Conservation (phyloP, 2,888 invertebrate species). For the Hemicrepidius hirtus region DNA sequence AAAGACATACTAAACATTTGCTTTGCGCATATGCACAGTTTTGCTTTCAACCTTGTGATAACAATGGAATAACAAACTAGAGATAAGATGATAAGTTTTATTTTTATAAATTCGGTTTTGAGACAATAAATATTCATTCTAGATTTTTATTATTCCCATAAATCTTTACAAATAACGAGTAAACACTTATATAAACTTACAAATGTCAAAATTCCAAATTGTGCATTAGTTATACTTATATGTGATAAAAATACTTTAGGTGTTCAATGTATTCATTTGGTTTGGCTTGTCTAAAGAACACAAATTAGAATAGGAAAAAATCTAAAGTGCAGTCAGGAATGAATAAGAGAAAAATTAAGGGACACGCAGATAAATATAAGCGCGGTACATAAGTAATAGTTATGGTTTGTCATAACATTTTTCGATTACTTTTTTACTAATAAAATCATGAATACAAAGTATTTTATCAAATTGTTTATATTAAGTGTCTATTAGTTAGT, state of each 20-base stretch:
- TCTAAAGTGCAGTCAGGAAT: too few species aligned
- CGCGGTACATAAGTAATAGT: neutral
- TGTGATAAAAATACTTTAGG: constrained; percentile 33
- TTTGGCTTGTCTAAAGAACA: constrained; percentile 8
- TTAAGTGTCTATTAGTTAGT: too few species aligned
- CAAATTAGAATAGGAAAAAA: too few species aligned
- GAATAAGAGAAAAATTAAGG: neutral
- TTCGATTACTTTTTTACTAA: too few species aligned
- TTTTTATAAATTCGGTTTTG: constrained; percentile 9
- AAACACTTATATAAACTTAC: constrained; percentile 69
- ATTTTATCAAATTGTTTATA: too few species aligned
- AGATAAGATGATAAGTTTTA: neutral
- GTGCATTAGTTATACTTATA: constrained; percentile 63
- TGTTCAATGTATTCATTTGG: constrained; percentile 23
- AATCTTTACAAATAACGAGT: constrained; percentile 49
- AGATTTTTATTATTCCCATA: constrained; percentile 44
- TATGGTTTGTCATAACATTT: neutral
- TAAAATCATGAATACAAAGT: constrained; percentile 6
- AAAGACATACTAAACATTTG: neutral
- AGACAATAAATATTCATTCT: constrained; percentile 13
- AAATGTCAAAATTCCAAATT: constrained; percentile 71
- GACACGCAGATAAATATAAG: constrained; percentile 5
- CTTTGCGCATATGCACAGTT: too few species aligned
- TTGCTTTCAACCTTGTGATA: too few species aligned
- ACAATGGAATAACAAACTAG: neutral